Percentiles rank a stretch among this genome's conserved stretches.
These are phyloP conservation scores for Atrina japonica DNA, from an alignment of 2,888 invertebrate species.

Conservation along the genomic window DNA sequence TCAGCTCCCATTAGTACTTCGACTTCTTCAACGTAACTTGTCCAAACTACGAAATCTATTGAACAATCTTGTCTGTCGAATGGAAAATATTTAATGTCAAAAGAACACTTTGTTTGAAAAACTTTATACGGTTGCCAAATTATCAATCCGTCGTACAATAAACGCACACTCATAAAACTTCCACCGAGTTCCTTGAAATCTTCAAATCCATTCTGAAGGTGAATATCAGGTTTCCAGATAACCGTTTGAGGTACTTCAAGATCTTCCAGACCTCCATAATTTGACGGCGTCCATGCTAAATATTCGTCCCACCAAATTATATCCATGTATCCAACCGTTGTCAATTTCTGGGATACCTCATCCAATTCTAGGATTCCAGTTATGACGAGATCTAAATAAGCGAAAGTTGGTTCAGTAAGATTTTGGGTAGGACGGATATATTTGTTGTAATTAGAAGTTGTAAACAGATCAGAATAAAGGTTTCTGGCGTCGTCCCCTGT, in stretches of 20 bases:
- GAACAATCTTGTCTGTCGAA: slow-evolving; percentile 57
- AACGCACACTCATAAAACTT: slow-evolving; percentile 46
- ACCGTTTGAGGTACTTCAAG: slow-evolving; percentile 53
- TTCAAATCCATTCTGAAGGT: slow-evolving; percentile 54
- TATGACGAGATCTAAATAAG: slow-evolving; percentile 50
- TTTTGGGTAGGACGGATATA: slow-evolving; percentile 54
- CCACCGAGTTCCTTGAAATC: slow-evolving; percentile 51
- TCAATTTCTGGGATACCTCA: slow-evolving; percentile 52
- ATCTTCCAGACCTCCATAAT: slow-evolving; percentile 43
- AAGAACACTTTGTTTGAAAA: slow-evolving; percentile 51
- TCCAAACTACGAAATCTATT: slow-evolving; percentile 50
- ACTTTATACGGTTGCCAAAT: slow-evolving; percentile 57
- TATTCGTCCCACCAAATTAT: slow-evolving; percentile 56
- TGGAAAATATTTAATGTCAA: slow-evolving; percentile 55
- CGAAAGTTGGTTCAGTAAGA: slow-evolving; percentile 38
- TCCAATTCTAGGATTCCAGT: slow-evolving; percentile 55
- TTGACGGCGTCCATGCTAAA: slow-evolving; percentile 44
- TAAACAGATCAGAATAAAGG: slow-evolving; percentile 50
- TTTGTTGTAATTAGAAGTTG: slow-evolving; percentile 51
- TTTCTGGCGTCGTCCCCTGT: slow-evolving; percentile 40
- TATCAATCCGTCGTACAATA: slow-evolving; percentile 37
- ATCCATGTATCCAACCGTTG: slow-evolving; percentile 50
- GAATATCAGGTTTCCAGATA: slow-evolving; percentile 60
- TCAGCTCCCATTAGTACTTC: slow-evolving; percentile 36
- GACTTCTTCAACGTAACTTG: not conserved